A percentile compares a stretch with the other conserved stretches of the same genome.
These are phyloP conservation scores for Ophion obscuratus DNA, from an alignment of 2,888 invertebrate genomes.

Conservation along the genomic window DNA sequence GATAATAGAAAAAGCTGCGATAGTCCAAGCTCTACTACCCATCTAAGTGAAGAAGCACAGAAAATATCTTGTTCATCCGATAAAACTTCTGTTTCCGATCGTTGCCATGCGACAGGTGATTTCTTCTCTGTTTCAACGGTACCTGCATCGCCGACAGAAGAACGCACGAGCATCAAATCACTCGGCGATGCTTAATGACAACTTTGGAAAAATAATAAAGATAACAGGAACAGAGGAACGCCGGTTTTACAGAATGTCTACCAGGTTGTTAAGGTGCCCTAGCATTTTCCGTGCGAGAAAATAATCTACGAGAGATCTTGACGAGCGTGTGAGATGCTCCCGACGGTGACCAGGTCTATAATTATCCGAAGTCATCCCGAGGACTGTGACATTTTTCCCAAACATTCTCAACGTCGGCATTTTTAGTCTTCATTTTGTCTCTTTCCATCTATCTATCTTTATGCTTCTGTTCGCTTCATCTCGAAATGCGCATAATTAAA, in stretches of 20 bases:
- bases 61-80: too few species aligned
- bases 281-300: slow-evolving; percentile 11
- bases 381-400: slow-evolving; percentile 46
- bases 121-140: neutral
- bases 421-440: slow-evolving; percentile 7
- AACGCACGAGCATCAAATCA: neutral
- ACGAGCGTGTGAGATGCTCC: slow-evolving; percentile 31
- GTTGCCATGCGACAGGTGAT: neutral
- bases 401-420: slow-evolving; percentile 20
- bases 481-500: slow-evolving; percentile 58
- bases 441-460: slow-evolving; percentile 14
- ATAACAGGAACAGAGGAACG: neutral
- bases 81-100: neutral
- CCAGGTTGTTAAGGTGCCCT: slow-evolving; percentile 26
- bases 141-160: neutral
- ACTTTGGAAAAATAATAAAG: neutral
- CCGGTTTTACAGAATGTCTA: slow-evolving; percentile 12
- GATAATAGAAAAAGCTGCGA: too few species aligned
- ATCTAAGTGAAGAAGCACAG: too few species aligned
- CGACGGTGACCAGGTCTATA: slow-evolving; percentile 38
- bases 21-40: neutral
- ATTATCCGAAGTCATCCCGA: slow-evolving; percentile 49
- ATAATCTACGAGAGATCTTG: slow-evolving; percentile 48
- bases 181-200: neutral
- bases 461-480: slow-evolving; percentile 18